Conservation (phyloP, 2,888 invertebrate genomes). For the Caenorhabditis macrosperma region DNA sequence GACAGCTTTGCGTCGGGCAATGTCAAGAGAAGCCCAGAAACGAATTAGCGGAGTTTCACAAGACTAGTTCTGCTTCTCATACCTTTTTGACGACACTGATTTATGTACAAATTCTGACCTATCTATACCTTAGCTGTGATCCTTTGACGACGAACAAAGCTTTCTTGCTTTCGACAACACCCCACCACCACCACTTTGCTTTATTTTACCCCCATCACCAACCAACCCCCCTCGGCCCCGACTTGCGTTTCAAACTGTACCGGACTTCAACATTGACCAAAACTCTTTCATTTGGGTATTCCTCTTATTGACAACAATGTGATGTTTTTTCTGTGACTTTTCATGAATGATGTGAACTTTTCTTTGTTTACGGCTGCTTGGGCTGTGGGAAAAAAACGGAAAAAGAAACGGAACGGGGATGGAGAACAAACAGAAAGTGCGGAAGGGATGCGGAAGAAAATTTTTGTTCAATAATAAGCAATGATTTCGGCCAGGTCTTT, state of each 20-base stretch:
- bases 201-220: slow-evolving; percentile 16
- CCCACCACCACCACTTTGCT: background rate
- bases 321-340: slow-evolving; percentile 6
- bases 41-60: slow-evolving; percentile 35
- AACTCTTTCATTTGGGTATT: slow-evolving; percentile 33
- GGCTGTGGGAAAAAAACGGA: too few relatives aligned
- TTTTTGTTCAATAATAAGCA: too few relatives aligned
- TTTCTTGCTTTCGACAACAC: slow-evolving; percentile 15
- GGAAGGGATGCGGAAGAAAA: too few relatives aligned
- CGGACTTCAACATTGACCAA: slow-evolving; percentile 29
- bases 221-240: slow-evolving; percentile 2
- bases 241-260: slow-evolving; percentile 46
- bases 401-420: too few relatives aligned
- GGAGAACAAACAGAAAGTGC: too few relatives aligned
- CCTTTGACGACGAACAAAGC: slow-evolving; percentile 22
- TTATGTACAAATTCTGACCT: slow-evolving; percentile 54
- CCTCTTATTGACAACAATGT: slow-evolving; percentile 20
- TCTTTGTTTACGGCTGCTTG: too few relatives aligned
- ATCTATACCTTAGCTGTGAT: slow-evolving; percentile 15
- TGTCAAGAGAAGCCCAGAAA: slow-evolving; percentile 62
- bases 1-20: slow-evolving; percentile 67
- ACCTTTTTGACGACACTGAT: background rate
- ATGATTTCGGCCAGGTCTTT: too few relatives aligned
- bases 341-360: background rate
- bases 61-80: slow-evolving; percentile 9